These are phyloP conservation scores for Trachelipus rathkii DNA, from an alignment of 1,140 invertebrate genomes.

Conservation along the genomic window DNA sequence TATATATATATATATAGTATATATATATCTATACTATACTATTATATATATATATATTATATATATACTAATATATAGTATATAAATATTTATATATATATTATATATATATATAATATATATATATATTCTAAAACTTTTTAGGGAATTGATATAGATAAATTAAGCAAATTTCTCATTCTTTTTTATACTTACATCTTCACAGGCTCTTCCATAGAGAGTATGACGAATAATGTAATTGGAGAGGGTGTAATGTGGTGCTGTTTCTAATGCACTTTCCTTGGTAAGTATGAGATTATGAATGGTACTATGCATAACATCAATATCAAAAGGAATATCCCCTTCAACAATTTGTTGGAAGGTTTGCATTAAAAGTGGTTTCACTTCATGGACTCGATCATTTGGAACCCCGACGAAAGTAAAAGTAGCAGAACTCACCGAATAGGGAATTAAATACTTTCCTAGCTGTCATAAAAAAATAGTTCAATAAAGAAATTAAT, in stretches of 20 bases:
- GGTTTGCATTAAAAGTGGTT: not conserved
- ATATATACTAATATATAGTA: too few relatives aligned
- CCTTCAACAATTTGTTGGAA: not conserved
- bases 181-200: constrained; percentile 62
- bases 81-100: too few relatives aligned
- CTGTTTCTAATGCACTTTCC: constrained; percentile 67
- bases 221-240: constrained; percentile 74
- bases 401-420: not conserved
- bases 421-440: not conserved
- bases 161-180: too few relatives aligned
- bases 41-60: too few relatives aligned
- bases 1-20: too few relatives aligned
- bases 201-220: constrained; percentile 68
- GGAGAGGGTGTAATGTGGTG: constrained; percentile 69
- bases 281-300: constrained; percentile 66
- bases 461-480: not conserved
- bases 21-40: too few relatives aligned
- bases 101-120: too few relatives aligned
- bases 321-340: not conserved
- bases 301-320: not conserved
- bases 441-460: not conserved
- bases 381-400: not conserved
- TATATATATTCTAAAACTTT: too few relatives aligned
- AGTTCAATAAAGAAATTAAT: too few relatives aligned
- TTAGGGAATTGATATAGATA: too few relatives aligned